Evolutionary conservation across 2,113 vertebrate species (phyloP), one percentile per base, ranked within the genome.

Genomic region (Rhipidura dahli): DNA sequence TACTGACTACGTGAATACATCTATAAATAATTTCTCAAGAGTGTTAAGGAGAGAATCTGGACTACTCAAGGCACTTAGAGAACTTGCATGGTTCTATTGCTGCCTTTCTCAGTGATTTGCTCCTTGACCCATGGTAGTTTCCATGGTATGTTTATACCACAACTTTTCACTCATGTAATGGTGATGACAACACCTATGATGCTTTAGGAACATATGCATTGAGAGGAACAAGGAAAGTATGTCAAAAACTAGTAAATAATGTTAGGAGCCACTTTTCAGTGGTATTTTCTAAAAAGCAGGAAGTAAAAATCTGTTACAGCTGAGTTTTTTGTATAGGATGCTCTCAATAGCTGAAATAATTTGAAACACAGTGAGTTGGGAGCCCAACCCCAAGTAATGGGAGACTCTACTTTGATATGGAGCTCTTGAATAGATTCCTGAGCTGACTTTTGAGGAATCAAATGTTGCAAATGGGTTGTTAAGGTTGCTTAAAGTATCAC

Each of bases 1-100:
- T 96, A 96, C 97, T 96, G 89, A 96, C 97, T 97, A 96, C 94
- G 96, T 98, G 97, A 98, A 98, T 97, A 97, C 89, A 95, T 98
- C 97, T 98, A 98, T 98, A 98, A 98, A 98, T 98, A 98, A 98
- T 97, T 97, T 76, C 72, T 96, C 86, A 68, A 88, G 90, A 95
- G 66, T 88, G 85, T 92, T 93, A 93, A 97, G 95, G 82, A 83
- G 90, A 94, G 93, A 97, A 97, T 96, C 88, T 92, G 33, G 71
- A 96, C 81, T 69, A 93, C 90, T 96, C 93, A 35, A 91, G 76
- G 93, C 92, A 95, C 95, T 96, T 93, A 23, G 90, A 88, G 90
- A 97, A 97, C 94, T 96, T 97, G 94, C 83, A 69, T 31, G 60
- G 47, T 83, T 93, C 81, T 94, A 40, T 85, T 78, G 94, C 93